phyloP scores from a whole-genome alignment of 2,113 vertebrate species.

The Aphyosemion australe region DNA sequence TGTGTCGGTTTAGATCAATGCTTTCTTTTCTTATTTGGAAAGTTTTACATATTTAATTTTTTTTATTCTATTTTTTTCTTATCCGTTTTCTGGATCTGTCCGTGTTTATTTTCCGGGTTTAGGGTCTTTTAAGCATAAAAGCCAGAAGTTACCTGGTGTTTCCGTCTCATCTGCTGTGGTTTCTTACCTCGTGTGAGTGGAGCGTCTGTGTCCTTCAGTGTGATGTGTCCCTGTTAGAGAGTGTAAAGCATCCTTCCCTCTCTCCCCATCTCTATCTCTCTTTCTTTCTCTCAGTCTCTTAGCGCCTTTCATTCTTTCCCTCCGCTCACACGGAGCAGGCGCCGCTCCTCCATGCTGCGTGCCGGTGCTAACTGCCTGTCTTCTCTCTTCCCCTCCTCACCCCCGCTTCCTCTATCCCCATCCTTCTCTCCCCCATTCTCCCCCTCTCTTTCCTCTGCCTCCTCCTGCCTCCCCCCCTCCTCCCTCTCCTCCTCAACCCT shows the following conservation, averaged over 20 bases:
- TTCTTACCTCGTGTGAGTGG: constrained; percentile 27
- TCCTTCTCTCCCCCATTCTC: constrained; percentile 72
- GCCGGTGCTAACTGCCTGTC: constrained; percentile 79
- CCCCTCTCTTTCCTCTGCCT: constrained; percentile 61
- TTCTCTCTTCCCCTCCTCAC: constrained; percentile 75
- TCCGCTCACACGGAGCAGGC: constrained; percentile 71
- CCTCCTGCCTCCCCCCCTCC: constrained; percentile 63
- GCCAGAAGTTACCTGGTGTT: background rate
- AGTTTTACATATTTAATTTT: background rate
- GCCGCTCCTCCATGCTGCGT: constrained; percentile 76
- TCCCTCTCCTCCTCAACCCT: constrained; percentile 64
- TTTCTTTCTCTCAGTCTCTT: constrained; percentile 53
- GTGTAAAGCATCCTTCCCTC: constrained; percentile 44
- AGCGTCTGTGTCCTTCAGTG: constrained; percentile 43
- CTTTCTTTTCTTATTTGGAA: background rate
- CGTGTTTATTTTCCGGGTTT: too few relatives aligned
- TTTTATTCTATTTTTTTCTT: too few relatives aligned
- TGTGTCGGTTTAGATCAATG: constrained; percentile 1
- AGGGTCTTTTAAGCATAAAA: background rate
- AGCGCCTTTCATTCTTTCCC: constrained; percentile 65
- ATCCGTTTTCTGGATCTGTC: too few relatives aligned
- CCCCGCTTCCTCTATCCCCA: constrained; percentile 69
- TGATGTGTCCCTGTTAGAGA: constrained; percentile 50
- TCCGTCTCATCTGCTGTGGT: background rate
- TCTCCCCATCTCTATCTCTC: constrained; percentile 53